These are phyloP conservation scores for Hirudinaria manillensis DNA, from an alignment of 2,888 invertebrate genomes.

Conservation along the genomic window DNA sequence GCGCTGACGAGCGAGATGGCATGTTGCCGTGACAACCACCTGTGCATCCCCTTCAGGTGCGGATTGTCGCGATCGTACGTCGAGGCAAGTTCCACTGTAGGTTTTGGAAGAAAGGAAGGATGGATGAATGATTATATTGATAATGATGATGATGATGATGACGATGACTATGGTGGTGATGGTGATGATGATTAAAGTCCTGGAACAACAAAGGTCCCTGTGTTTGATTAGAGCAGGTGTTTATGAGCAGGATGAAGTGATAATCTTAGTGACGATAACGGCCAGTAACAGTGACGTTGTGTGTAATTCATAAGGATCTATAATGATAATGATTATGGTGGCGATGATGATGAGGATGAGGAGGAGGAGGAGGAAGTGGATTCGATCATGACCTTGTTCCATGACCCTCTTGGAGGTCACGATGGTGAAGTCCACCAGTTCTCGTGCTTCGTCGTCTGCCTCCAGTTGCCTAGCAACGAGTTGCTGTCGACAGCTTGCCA, in stretches of 20 bases:
- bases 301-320: no score
- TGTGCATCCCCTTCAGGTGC: conserved; percentile 15
- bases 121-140: neutral
- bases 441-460: neutral
- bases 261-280: no score
- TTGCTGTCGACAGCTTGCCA: conserved; percentile 13
- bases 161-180: neutral
- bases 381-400: neutral
- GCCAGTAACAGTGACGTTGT: no score
- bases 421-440: neutral
- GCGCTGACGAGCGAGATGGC: neutral
- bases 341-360: neutral
- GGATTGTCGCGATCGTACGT: neutral
- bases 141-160: neutral
- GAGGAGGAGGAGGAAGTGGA: neutral
- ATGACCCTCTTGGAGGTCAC: neutral
- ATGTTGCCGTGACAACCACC: conserved; percentile 23
- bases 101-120: no score
- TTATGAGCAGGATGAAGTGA: no score
- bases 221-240: no score
- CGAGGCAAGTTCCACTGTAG: neutral
- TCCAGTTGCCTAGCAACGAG: conserved; percentile 2
- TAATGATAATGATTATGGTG: neutral
- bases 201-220: no score
- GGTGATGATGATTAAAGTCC: no score